Percentiles rank a stretch among this genome's conserved stretches.
Evolutionary conservation across 2,888 invertebrate species (phyloP).

Genomic region (Tetragnatha montana): DNA sequence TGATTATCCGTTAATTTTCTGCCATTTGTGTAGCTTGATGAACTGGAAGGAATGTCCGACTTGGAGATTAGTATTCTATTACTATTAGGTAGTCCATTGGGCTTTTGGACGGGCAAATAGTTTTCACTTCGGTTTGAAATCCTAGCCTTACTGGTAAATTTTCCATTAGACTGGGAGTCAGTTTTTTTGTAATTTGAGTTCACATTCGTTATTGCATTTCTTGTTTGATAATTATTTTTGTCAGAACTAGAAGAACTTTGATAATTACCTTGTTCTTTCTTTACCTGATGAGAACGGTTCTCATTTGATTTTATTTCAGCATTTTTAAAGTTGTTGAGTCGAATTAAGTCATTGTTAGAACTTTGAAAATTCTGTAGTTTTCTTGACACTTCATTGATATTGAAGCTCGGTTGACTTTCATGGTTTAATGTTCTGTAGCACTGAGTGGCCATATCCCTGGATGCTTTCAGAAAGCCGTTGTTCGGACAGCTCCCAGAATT

Average conservation of each 20-base stretch:
- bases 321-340: constrained; percentile 31
- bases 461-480: constrained; percentile 33
- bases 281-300: not conserved
- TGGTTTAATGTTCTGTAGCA: constrained; percentile 45
- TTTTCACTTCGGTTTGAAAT: constrained; percentile 41
- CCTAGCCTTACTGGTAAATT: constrained; percentile 13
- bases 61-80: constrained; percentile 7
- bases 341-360: not conserved
- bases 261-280: constrained; percentile 33
- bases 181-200: constrained; percentile 23
- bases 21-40: not conserved
- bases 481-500: not conserved
- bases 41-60: not conserved
- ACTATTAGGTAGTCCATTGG: not conserved
- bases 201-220: not conserved
- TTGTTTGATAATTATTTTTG: not conserved
- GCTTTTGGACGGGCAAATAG: not conserved
- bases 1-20: constrained; percentile 24
- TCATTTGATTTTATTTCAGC: not conserved
- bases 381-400: not conserved
- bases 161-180: constrained; percentile 10
- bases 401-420: not conserved
- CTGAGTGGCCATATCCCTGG: constrained; percentile 58
- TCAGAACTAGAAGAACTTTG: constrained; percentile 10
- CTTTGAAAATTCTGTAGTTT: too few relatives aligned